Evolutionary conservation across 64 coral and sea anemone genomes (phyloP), one percentile per base, ranked within the genome.

Genomic region (Acropora tenuis): DNA sequence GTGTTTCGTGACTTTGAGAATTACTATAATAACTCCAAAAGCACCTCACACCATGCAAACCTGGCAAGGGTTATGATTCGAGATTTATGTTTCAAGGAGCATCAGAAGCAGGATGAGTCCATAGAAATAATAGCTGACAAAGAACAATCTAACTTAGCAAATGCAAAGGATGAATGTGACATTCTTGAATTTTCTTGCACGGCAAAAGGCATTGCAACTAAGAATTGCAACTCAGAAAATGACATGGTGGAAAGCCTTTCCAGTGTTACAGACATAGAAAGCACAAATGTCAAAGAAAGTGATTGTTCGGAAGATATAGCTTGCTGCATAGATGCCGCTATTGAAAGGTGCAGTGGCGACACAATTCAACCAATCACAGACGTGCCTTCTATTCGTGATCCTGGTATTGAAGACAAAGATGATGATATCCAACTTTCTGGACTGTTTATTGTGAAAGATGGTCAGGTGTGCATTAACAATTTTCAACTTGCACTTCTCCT

Each of bases 401-500:
- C 43, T 69, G 63, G 16, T 8, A 6, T 48, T 66, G 13, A 49
- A n/a, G 59, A 16, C 6, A 46, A 7, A 71, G 65, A 69, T 0
- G 3, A 69, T 3, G 10, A 19, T 19, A 1, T 3, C 49, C 61
- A 9, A 71, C 6, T 1, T 69, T 49, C 63, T 84, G 2, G 43
- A 9, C 20, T 69, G 82, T 2, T 17, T 8, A 8, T 61, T 11
- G 16, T 18, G 5, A 47, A 63, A 1, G 45, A 5, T 49, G 65
- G 16, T n/a, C 15, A 84, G 6, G n/a, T 6, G 9, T 48, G 61
- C 16, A 84, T 84, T 65, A 84, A 84, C 46, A 84, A 48, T 15
- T 97, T 97, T 73, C 82, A 94, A 75, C 73, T 97, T 30, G 78
- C 76, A 6, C 49, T 91, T 12, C 92, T 97, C 18, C 87, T 94